A percentile compares a stretch with the other conserved stretches of the same genome.
phyloP scores from a whole-genome alignment of 2,888 invertebrate genomes.

The Bombyx huttoni region DNA sequence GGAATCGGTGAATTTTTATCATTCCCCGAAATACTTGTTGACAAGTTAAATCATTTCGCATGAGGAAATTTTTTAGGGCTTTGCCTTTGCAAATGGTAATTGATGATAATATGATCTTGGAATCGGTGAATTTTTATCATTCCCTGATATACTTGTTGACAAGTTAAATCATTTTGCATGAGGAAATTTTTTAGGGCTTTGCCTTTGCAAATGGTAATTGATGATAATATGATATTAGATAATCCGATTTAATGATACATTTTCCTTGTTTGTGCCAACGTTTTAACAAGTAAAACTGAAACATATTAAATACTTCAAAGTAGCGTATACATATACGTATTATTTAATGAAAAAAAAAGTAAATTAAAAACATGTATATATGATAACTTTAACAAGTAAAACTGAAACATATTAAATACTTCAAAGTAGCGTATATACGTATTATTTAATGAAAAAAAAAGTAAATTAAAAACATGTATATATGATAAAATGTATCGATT shows the following conservation, averaged over 20 bases:
- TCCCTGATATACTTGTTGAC: slow-evolving; percentile 33
- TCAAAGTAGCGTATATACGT: too few species aligned
- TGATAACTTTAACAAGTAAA: background rate
- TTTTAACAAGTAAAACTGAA: background rate
- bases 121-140: slow-evolving; percentile 37
- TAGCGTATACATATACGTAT: too few species aligned
- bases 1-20: slow-evolving; percentile 31
- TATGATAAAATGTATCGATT: background rate
- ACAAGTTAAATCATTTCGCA: slow-evolving; percentile 58
- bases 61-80: slow-evolving; percentile 47
- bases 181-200: slow-evolving; percentile 46
- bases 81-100: slow-evolving; percentile 33
- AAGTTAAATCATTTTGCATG: slow-evolving; percentile 61
- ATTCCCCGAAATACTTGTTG: slow-evolving; percentile 38
- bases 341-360: too few species aligned
- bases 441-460: too few species aligned
- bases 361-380: too few species aligned
- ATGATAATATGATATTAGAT: slow-evolving; percentile 33
- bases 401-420: background rate
- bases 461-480: too few species aligned
- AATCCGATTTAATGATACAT: slow-evolving; percentile 20
- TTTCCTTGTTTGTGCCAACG: too few species aligned
- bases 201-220: slow-evolving; percentile 31
- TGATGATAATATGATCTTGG: slow-evolving; percentile 28
- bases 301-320: background rate